Base-by-base conservation (phyloP, 2,888 invertebrate species). In the Spicauda simplicius region DNA sequence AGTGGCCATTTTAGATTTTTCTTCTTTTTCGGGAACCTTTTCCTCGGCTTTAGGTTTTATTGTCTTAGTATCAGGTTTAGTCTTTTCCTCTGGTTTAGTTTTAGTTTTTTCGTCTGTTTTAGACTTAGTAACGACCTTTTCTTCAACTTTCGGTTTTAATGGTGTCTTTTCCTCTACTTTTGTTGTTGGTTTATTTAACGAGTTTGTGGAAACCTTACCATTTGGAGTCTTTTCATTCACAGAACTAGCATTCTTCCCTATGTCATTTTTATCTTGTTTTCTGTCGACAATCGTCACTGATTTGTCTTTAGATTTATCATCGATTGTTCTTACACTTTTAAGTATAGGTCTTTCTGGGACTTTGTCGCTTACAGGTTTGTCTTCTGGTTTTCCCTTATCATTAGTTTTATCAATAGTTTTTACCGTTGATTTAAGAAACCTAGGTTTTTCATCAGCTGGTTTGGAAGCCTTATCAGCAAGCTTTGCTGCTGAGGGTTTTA, bases 251-350 rank as follows among this genome's bases (percentile, higher is more conserved):
- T 25, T 25, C 71, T 77, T 77, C 57, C 71, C 54, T 60, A 70
- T 57, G 33, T 74, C 74, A 72, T 76, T 78, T 68, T 78, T 82
- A 41, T 90, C 88, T 53, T 80, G 71, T 78, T 84, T 90, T 73
- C 81, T 89, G 71, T 92, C 92, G 71, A 89, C 80, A 73, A 90
- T 91, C 59, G 88, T 91, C 10, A 91, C 90, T 20, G 90, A 86
- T 77, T 92, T 92, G 65, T 91, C 91, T 78, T 90, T 91, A 14
- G 79, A 73, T 76, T 90, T 92, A 16, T 90, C 91, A 79, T 93
- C 92, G 60, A 91, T 88, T 59, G 90, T 91, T 80, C 85, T 86
- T 1, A 91, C 89, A 68, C 83, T 89, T 81, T 77, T 88, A 52
- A 91, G 74, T 33, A 84, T 76, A 52, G 92, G 83, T 79, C 77